Evolutionary conservation across 2,888 invertebrate species (phyloP), one percentile per base, ranked within the genome.

Genomic region (Busseola fusca): DNA sequence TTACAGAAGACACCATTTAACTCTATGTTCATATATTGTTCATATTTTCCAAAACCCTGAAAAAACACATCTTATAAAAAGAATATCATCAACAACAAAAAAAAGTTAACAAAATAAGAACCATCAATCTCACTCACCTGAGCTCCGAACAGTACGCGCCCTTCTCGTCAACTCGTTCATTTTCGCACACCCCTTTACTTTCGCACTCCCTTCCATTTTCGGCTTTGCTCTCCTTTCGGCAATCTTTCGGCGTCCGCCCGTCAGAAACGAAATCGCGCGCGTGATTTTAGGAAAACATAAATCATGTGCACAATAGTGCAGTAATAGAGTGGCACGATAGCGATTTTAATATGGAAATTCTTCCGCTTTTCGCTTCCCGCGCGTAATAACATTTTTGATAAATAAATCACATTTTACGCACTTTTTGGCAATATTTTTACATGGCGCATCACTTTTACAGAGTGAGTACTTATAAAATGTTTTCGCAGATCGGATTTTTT

Each of bases 251-350:
- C 79, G 67, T 78, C 56, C 86, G 86, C 86, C 86, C 89, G 90
- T 93, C 93, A 93, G 91, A 92, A 81, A 74, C 85, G 88, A 78
- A 81, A 81, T 83, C 74, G 71, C 73, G 76, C 78, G 64, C 80
- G 87, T 89, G 90, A 93, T 92, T 91, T 87, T 90, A 91, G 90
- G 91, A 93, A 94, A 93, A 91, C 93, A 95, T 95, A 92, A 93
- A 94, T 95, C 94, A 94, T 85, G 87, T 77, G 88, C 90, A 94
- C 94, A 95, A 95, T 92, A 87, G 89, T 80, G 78, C 82, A 76
- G 90, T 93, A 93, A 94, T 93, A 92, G 92, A 92, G 84, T 87
- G 82, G 86, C 85, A 81, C 87, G 89, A 90, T 91, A 90, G 88
- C 86, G 87, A 88, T 86, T 89, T 88, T 86, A 87, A 87, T 93